Conservation (phyloP, 2,888 invertebrate genomes). For the Iphiclides podalirius region DNA sequence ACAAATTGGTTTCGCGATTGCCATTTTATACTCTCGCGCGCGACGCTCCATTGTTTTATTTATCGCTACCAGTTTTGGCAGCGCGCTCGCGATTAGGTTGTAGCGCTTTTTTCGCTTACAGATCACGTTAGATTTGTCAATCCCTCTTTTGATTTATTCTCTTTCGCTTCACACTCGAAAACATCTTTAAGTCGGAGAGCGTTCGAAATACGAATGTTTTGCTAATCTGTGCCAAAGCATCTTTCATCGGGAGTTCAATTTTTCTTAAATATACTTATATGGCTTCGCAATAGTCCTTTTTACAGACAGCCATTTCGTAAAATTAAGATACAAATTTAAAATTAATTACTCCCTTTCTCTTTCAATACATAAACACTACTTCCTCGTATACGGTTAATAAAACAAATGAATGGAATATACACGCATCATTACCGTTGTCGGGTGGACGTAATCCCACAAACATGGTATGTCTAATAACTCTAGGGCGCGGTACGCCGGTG, state of each 20-base stretch:
- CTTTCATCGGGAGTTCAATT: too few relatives aligned
- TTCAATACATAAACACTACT: too few relatives aligned
- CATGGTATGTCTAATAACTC: constrained; percentile 28
- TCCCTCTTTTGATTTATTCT: constrained; percentile 49
- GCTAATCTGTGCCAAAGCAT: neutral
- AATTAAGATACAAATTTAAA: too few relatives aligned
- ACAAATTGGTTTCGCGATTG: constrained; percentile 81
- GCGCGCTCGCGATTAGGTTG: constrained; percentile 74
- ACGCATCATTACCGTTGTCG: constrained; percentile 26
- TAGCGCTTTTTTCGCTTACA: constrained; percentile 73
- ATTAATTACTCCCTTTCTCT: too few relatives aligned
- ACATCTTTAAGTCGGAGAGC: constrained; percentile 8
- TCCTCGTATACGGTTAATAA: too few relatives aligned
- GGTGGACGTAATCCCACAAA: constrained; percentile 23
- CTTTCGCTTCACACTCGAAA: constrained; percentile 19
- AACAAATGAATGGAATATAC: constrained; percentile 20
- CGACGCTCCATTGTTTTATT: constrained; percentile 79
- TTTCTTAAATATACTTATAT: too few relatives aligned
- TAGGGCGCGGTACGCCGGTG: constrained; percentile 51
- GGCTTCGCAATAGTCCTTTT: too few relatives aligned
- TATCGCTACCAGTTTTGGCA: constrained; percentile 76
- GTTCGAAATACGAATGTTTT: neutral
- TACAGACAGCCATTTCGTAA: too few relatives aligned
- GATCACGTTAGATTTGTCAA: constrained; percentile 69
- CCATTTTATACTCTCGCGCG: constrained; percentile 78